phyloP scores from a whole-genome alignment of 2,888 invertebrate species.

The Ptycholaimellus sp. region DNA sequence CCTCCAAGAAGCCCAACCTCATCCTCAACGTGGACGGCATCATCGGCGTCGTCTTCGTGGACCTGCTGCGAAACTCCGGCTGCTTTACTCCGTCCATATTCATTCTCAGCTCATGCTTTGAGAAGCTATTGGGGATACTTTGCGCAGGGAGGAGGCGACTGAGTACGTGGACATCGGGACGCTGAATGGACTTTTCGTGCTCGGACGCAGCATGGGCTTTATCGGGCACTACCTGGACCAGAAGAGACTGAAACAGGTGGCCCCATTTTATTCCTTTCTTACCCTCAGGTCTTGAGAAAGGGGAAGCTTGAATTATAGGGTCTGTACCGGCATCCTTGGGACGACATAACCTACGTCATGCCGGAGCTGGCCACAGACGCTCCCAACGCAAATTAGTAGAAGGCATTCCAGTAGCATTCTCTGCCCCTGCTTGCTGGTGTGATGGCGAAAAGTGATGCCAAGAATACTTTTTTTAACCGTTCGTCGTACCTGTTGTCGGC shows the following conservation, averaged over 20 bases:
- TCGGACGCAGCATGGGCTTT: slow-evolving; percentile 91
- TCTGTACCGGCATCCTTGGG: slow-evolving; percentile 96
- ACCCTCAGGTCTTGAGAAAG: not conserved
- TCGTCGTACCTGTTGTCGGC: too few relatives aligned
- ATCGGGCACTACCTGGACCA: slow-evolving; percentile 97
- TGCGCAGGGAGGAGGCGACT: slow-evolving; percentile 84
- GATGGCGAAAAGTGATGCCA: too few relatives aligned
- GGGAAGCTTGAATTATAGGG: slow-evolving; percentile 81
- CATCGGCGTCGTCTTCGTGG: slow-evolving; percentile 88
- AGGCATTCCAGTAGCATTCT: too few relatives aligned
- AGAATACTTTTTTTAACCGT: too few relatives aligned
- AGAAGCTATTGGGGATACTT: too few relatives aligned
- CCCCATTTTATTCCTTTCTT: not conserved
- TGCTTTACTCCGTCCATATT: slow-evolving; percentile 54
- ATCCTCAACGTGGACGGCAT: slow-evolving; percentile 97
- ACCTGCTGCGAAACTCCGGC: slow-evolving; percentile 72
- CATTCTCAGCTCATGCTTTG: not conserved
- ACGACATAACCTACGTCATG: slow-evolving; percentile 73
- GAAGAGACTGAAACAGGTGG: slow-evolving; percentile 70
- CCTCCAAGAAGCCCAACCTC: slow-evolving; percentile 96
- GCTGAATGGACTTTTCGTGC: slow-evolving; percentile 87
- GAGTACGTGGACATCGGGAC: slow-evolving; percentile 92
- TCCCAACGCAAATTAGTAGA: too few relatives aligned
- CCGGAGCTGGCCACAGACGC: slow-evolving; percentile 44
- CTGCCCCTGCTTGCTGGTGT: too few relatives aligned